Base-by-base conservation (phyloP, 2,888 invertebrate genomes). In the Agrilus cyanescens region DNA sequence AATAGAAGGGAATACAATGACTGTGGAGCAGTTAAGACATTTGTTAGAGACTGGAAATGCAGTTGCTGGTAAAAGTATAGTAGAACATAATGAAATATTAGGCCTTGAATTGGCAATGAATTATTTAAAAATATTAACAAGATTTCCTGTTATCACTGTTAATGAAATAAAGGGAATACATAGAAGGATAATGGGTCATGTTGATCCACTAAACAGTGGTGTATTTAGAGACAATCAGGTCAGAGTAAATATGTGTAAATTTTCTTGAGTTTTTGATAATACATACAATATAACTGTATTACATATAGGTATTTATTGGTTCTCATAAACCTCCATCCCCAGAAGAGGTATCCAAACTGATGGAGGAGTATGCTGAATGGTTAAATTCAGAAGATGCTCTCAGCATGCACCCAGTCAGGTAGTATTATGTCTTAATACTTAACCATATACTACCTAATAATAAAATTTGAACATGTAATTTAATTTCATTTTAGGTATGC, bases 1-100 rank as follows among this genome's bases (percentile, higher is more conserved):
- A 16, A 93, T 97, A 50, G 97, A 97, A 69, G 96, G 96, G 0
- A 97, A 97, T 61, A 96, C 96, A 0, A 88, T 98, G 84, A 86
- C 89, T 3, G 70, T 97, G 33, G 81, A 85, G 15, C 91, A 97
- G 65, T 89, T 96, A 0, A 74, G 94, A 50, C 85, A 85, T 44
- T 81, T 97, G 47, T 72, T 97, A 15, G 96, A 97, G 68, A 96
- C 95, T 0, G 76, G 85, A 34, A 76, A 86, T 57, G 86, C 84
- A 0, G 85, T 93, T 1, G 79, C 79, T 39, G 88, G 91, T 0
- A 96, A 96, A 67, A 93, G 93, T 60, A 82, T 97, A 38, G 79
- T 89, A 53, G 97, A 97, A 59, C 97, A 97, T 62, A 96, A 96
- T 71, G 97, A 97, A 71, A 90, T 97, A 55, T 68, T 96, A 34